Conservation (phyloP, 2,113 vertebrate genomes). For the Conger conger region DNA sequence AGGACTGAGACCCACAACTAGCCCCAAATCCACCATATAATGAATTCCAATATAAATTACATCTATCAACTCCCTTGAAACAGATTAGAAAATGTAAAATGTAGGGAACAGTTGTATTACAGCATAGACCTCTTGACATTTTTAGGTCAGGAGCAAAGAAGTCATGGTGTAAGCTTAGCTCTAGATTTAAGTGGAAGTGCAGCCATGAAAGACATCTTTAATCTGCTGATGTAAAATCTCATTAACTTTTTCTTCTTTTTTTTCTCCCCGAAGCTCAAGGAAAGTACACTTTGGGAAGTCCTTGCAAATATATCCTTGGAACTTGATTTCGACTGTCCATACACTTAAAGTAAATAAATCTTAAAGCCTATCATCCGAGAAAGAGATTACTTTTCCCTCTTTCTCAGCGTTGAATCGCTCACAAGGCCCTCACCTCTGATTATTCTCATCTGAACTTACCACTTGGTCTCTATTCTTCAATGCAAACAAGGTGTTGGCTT, state of each 20-base stretch:
- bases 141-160: conserved; percentile 19
- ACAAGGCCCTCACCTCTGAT: background rate
- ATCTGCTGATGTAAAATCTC: conserved; percentile 25
- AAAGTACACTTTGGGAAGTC: background rate
- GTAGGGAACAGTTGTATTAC: no score
- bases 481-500: background rate
- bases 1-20: no score
- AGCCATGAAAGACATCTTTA: conserved; percentile 27
- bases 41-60: no score
- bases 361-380: background rate
- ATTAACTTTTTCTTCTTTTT: background rate
- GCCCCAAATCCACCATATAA: no score
- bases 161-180: conserved; percentile 13
- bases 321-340: background rate
- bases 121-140: conserved; percentile 6
- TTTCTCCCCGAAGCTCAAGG: background rate
- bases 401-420: background rate
- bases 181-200: conserved; percentile 1
- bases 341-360: background rate
- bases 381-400: background rate
- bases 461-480: background rate
- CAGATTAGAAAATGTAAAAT: no score
- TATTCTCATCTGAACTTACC: background rate
- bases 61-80: no score
- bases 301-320: background rate